These are phyloP conservation scores for Pammene fasciana DNA, from an alignment of 2,888 invertebrate species.

Conservation along the genomic window DNA sequence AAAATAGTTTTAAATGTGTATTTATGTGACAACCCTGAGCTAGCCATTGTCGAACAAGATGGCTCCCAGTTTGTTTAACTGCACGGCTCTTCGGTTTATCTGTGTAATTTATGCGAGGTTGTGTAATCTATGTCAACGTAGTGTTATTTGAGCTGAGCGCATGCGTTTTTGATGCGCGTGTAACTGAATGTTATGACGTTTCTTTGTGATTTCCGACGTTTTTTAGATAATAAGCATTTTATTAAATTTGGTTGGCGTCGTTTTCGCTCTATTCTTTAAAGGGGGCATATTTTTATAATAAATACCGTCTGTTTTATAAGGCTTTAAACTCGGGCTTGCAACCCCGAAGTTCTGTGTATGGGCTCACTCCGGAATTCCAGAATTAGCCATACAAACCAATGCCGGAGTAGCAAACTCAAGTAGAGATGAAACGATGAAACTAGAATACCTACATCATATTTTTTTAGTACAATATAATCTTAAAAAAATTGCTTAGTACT, in stretches of 20 bases:
- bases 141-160: conserved; percentile 2
- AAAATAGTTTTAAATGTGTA: not conserved
- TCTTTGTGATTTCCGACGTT: not conserved
- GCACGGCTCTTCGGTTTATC: conserved; percentile 28
- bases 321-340: too few species aligned
- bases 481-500: too few species aligned
- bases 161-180: conserved; percentile 17
- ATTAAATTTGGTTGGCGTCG: not conserved
- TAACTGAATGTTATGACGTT: conserved; percentile 1
- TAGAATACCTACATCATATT: too few species aligned
- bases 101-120: conserved; percentile 38
- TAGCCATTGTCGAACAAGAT: conserved; percentile 33
- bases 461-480: too few species aligned
- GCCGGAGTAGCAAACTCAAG: too few species aligned
- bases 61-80: conserved; percentile 37
- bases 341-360: too few species aligned
- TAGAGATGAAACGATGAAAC: too few species aligned
- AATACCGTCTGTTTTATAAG: too few species aligned
- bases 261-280: too few species aligned
- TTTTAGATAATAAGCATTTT: not conserved
- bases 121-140: conserved; percentile 24
- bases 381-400: too few species aligned
- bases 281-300: too few species aligned
- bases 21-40: not conserved
- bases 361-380: too few species aligned